phyloP scores from a whole-genome alignment of 2,113 vertebrate species.

The Corvus hawaiiensis region DNA sequence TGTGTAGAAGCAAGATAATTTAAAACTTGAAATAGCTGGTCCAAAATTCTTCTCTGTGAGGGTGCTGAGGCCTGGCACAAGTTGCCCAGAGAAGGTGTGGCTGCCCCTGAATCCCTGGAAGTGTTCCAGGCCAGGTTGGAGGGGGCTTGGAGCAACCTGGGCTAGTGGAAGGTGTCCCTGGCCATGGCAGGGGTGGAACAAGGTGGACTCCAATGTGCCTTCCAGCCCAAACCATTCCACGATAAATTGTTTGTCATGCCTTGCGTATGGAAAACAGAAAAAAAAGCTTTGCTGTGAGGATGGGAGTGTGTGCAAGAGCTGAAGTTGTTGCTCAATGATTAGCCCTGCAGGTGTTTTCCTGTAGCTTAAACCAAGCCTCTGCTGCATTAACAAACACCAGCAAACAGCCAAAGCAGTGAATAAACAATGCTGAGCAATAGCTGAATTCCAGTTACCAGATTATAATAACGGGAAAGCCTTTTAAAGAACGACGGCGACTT shows the following conservation, averaged over 20 bases:
- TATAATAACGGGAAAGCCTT: background rate
- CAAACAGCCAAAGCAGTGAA: background rate
- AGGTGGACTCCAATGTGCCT: background rate
- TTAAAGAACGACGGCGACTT: background rate
- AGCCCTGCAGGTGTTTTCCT: background rate
- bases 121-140: background rate
- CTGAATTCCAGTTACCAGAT: background rate
- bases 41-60: background rate
- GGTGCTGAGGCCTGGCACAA: background rate
- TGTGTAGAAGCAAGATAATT: background rate
- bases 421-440: background rate
- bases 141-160: fast-evolving
- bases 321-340: background rate
- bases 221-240: background rate
- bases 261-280: background rate
- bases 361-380: background rate
- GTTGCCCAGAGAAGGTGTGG: background rate
- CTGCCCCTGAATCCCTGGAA: background rate
- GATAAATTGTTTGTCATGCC: fast-evolving
- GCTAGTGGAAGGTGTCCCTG: fast-evolving
- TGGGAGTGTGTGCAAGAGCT: background rate
- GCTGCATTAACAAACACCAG: background rate
- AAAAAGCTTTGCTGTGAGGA: background rate
- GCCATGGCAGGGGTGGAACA: background rate
- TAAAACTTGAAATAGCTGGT: background rate